Base-by-base conservation (phyloP, 1,140 invertebrate genomes). In the Scaptodrosophila lebanonensis region DNA sequence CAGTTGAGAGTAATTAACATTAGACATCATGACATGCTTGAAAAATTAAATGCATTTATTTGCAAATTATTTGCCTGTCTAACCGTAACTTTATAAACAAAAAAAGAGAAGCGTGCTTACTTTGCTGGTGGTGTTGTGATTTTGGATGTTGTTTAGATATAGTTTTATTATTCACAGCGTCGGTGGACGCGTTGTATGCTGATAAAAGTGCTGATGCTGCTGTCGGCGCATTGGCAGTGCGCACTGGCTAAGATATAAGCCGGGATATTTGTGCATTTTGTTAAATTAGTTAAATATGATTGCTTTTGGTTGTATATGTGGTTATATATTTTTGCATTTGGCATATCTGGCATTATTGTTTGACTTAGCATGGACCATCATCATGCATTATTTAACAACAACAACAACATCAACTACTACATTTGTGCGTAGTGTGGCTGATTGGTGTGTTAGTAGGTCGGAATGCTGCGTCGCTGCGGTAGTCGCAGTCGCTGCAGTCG, bases 201-300 rank as follows among this genome's bases (percentile, higher is more conserved):
- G 57, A 66, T 66, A 70, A 70, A 51, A 63, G 59, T 73, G 70
- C 64, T 71, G 67, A 44, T 67, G 67, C 36, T 79, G 64, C 32
- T 73, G 59, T 32, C 54, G 68, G 33, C 52, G 61, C 51, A 61
- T 53, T 58, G 54, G 54, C 33, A 58, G 30, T 49, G 59, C 44
- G 57, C 56, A 61, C 49, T 49, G 59, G 45, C 54, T 71, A 42
- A 58, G 50, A 38, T 62, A 56, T 62, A 25, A 25, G 15, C 29
- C 17, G 62, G 62, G 71, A 72, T 77, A 61, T 77, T 62, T 70
- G 62, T 68, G 72, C 72, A 76, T 76, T 76, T 76, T 76, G 71
- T 40, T 51, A 49, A 54, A 44, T 72, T 33, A 13, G 33, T 38
- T 18, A 49, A 60, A 29, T 50, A n/a, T 50, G 52, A 22, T 39